Conservation (phyloP, 2,888 invertebrate genomes). For the Colletes collaris region DNA sequence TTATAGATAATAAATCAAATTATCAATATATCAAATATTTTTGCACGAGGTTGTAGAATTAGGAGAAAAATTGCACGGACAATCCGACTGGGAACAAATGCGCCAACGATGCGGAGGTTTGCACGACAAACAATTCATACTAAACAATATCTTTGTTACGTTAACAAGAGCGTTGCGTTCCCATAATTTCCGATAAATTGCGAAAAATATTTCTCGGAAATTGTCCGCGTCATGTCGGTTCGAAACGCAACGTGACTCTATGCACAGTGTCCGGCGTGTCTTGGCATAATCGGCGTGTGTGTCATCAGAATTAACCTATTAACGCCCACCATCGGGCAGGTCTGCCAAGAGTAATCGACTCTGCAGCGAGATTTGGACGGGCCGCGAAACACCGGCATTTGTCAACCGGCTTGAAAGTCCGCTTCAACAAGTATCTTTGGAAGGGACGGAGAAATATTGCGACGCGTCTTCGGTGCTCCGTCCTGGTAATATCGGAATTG, state of each 20-base stretch:
- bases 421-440: slow-evolving; percentile 63
- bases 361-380: slow-evolving; percentile 68
- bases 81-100: too few relatives aligned
- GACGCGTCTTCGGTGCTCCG: slow-evolving; percentile 46
- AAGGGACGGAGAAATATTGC: slow-evolving; percentile 67
- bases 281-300: slow-evolving; percentile 65
- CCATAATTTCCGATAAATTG: not conserved
- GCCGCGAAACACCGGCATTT: slow-evolving; percentile 63
- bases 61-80: too few relatives aligned
- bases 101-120: not conserved
- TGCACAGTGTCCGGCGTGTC: slow-evolving; percentile 40
- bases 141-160: too few relatives aligned
- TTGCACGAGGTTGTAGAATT: too few relatives aligned
- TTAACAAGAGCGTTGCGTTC: too few relatives aligned
- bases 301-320: slow-evolving; percentile 71
- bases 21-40: too few relatives aligned
- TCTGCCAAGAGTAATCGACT: slow-evolving; percentile 71
- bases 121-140: too few relatives aligned
- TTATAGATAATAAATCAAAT: too few relatives aligned
- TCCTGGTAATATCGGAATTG: slow-evolving; percentile 46
- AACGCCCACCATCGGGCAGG: slow-evolving; percentile 65
- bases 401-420: slow-evolving; percentile 64
- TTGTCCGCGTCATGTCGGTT: slow-evolving; percentile 9
- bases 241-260: slow-evolving; percentile 19
- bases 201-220: slow-evolving; percentile 1